Evolutionary conservation across 2,797 vertebrate genomes (phyloP).

Genomic region (Pipistrellus nathusii): DNA sequence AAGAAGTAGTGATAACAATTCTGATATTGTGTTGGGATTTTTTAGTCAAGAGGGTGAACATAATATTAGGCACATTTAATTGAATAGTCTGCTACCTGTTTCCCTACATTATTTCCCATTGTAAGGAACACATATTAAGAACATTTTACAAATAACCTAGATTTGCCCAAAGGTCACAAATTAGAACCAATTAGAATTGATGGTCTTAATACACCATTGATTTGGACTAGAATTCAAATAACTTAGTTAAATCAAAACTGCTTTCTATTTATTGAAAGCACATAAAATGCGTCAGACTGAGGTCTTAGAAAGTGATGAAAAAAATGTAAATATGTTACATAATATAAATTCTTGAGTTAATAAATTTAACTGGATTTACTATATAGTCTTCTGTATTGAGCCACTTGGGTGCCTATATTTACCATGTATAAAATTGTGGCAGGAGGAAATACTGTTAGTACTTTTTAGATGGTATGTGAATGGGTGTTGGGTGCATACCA

Average conservation of each 20-base stretch:
- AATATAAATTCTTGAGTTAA: not conserved
- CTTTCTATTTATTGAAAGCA: not conserved
- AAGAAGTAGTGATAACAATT: not conserved
- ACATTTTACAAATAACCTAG: not conserved
- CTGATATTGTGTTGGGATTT: not conserved
- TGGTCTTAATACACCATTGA: not conserved
- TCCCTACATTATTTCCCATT: not conserved
- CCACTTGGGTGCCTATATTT: not conserved
- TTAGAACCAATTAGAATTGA: not conserved
- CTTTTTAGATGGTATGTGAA: not conserved
- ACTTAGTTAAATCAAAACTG: not conserved
- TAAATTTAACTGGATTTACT: not conserved
- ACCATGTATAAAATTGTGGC: not conserved
- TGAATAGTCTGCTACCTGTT: not conserved
- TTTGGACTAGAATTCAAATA: slow-evolving; percentile 29
- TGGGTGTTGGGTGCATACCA: not conserved
- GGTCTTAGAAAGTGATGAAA: not conserved
- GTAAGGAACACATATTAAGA: not conserved
- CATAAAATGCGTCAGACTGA: not conserved
- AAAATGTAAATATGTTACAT: not conserved
- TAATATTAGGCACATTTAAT: not conserved
- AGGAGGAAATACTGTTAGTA: not conserved
- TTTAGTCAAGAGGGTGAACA: not conserved
- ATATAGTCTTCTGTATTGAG: not conserved
- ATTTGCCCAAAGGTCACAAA: not conserved